These are phyloP conservation scores for Anableps anableps DNA, from an alignment of 2,797 vertebrate species.

Conservation along the genomic window DNA sequence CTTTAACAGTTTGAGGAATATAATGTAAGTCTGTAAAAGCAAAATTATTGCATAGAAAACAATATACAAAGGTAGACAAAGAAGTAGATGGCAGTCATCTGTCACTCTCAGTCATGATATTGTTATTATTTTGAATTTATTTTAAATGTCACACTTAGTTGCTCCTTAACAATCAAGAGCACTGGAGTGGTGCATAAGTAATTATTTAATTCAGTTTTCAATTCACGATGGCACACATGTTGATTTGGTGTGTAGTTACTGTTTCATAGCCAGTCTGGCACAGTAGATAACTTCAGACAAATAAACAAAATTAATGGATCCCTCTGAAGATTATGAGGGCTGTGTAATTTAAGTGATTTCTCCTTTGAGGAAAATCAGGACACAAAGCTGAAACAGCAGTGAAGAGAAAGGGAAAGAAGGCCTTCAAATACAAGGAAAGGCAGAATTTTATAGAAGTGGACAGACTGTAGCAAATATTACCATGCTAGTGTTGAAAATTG, in stretches of 20 bases:
- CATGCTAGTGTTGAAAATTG: background rate
- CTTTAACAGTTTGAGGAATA: background rate
- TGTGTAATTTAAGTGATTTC: background rate
- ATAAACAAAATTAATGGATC: background rate
- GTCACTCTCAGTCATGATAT: background rate
- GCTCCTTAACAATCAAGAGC: background rate
- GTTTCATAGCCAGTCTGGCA: background rate
- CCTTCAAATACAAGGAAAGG: background rate
- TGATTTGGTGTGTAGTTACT: background rate
- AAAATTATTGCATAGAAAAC: background rate
- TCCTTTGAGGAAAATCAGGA: background rate
- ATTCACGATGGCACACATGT: background rate
- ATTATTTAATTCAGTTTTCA: background rate
- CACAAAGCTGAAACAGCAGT: background rate
- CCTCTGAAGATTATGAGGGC: background rate
- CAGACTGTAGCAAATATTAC: conserved; percentile 1
- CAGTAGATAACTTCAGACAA: background rate
- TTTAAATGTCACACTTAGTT: background rate
- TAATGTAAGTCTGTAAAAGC: background rate
- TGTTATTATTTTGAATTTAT: background rate
- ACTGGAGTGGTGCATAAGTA: background rate
- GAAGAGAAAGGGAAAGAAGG: background rate
- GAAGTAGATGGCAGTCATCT: background rate
- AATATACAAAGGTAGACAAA: background rate
- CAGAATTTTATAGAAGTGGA: background rate